Evolutionary conservation across 2,113 vertebrate species (phyloP), one percentile per base, ranked within the genome.

Genomic region (Odobenus rosmarus): DNA sequence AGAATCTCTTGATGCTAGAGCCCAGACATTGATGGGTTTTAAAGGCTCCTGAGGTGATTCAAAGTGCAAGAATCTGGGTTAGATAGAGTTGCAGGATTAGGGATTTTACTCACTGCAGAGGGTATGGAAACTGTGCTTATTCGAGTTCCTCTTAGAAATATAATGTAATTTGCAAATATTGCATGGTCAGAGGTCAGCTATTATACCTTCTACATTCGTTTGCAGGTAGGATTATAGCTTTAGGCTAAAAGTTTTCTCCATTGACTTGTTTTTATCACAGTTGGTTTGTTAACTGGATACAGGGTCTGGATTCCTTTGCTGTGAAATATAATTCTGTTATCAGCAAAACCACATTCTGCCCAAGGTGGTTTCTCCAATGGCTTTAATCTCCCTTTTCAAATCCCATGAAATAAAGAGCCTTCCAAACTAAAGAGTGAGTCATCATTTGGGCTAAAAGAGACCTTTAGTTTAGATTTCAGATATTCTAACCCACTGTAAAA

Each of bases 271-370:
- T 98, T 98, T 87, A 98, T 98, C 97, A 95, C 71, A 98, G 85
- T 86, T 94, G 51, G 85, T 93, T 97, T 98, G 91, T 97, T 99
- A 99, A 99, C 98, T 98, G 98, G 98, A 98, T 96, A 33, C 92
- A 98, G 67, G 36, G 84, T 96, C 98, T 98, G 96, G 53, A n/a
- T 99, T 39, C 67, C 94, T 98, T 98, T 98, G 62, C 96, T 98
- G 83, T 92, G 98, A 98, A 98, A 97, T 93, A 97, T 96, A 99
- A 98, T 98, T 99, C 98, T 97, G 97, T 99, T 99, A 99, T 99
- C 99, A 98, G 97, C 86, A 97, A 97, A 98, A 96, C 95, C 98
- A 99, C 97, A 99, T 98, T 98, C 98, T 98, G 98, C 97, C 97
- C 96, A 98, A 97, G 97, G 98, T 98, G 98, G 98, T 98, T 98